A percentile compares a stretch with the other conserved stretches of the same genome.
Conservation (phyloP, 2,113 vertebrate genomes). For the Megaceryle torquata region DNA sequence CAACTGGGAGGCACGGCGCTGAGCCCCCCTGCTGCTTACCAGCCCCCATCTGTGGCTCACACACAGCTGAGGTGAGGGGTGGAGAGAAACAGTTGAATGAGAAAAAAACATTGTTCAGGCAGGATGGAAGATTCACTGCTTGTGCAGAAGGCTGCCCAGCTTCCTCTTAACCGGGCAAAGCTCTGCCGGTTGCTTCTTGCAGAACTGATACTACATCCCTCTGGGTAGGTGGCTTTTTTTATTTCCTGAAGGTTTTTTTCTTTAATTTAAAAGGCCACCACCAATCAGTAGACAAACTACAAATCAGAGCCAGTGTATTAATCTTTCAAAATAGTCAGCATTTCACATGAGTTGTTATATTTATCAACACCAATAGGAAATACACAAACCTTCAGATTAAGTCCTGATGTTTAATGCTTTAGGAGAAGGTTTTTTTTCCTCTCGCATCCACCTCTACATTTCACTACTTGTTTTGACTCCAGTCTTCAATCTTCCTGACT, state of each 20-base stretch:
- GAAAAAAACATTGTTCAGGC: not conserved
- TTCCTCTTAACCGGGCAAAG: not conserved
- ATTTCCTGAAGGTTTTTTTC: not conserved
- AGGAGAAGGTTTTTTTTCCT: not conserved
- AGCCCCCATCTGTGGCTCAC: conserved; percentile 10
- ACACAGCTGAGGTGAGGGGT: not conserved
- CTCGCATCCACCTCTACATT: not conserved
- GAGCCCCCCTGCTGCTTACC: not conserved
- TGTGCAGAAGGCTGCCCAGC: not conserved
- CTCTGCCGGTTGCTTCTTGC: not conserved
- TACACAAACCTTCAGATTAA: not conserved
- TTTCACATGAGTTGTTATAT: not conserved
- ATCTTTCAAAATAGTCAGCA: not conserved
- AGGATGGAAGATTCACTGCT: not conserved
- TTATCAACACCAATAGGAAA: not conserved
- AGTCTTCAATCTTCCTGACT: not conserved
- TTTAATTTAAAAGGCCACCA: not conserved
- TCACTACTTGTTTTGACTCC: not conserved
- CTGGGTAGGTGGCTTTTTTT: not conserved
- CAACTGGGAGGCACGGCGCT: fast-evolving
- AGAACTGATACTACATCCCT: not conserved
- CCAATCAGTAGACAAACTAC: not conserved
- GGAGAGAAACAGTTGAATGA: not conserved
- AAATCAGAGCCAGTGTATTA: not conserved
- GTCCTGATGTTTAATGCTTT: not conserved